phyloP scores from a whole-genome alignment of 2,888 invertebrate genomes.

The Pheosia gnoma region DNA sequence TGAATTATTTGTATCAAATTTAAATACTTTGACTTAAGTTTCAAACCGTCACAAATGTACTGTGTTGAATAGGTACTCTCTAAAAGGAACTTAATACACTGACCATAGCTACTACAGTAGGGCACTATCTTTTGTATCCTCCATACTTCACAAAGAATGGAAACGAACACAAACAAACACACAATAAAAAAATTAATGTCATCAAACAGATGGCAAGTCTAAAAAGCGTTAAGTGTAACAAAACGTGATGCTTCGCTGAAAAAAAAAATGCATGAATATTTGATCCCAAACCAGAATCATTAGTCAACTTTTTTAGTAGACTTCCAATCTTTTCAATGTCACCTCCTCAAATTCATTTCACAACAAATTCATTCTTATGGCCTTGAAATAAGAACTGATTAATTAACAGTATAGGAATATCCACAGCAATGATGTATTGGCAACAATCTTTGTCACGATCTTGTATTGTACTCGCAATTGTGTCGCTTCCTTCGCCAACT shows the following conservation, averaged over 20 bases:
- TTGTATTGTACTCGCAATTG: slow-evolving; percentile 68
- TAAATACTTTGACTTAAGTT: too few relatives aligned
- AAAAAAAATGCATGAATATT: slow-evolving; percentile 81
- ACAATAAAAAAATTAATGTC: slow-evolving; percentile 62
- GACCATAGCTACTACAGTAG: background rate
- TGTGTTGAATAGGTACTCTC: background rate
- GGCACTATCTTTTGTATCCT: slow-evolving; percentile 11
- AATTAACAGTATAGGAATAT: background rate
- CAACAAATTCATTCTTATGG: slow-evolving; percentile 43
- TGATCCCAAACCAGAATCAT: slow-evolving; percentile 82
- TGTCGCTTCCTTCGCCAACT: slow-evolving; percentile 60
- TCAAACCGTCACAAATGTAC: too few relatives aligned
- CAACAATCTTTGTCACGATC: slow-evolving; percentile 58
- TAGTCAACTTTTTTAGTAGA: slow-evolving; percentile 79
- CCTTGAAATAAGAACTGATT: slow-evolving; percentile 25
- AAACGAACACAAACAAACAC: slow-evolving; percentile 46
- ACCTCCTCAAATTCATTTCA: background rate
- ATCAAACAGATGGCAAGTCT: slow-evolving; percentile 76
- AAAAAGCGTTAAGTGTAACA: slow-evolving; percentile 80
- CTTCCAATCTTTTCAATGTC: slow-evolving; percentile 16
- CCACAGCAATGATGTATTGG: slow-evolving; percentile 25
- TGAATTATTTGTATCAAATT: too few relatives aligned
- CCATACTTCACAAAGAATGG: slow-evolving; percentile 24
- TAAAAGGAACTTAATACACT: background rate
- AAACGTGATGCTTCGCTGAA: slow-evolving; percentile 64